Evolutionary conservation across 2,888 invertebrate species (phyloP).

Genomic region (Heteromurus nitidus): DNA sequence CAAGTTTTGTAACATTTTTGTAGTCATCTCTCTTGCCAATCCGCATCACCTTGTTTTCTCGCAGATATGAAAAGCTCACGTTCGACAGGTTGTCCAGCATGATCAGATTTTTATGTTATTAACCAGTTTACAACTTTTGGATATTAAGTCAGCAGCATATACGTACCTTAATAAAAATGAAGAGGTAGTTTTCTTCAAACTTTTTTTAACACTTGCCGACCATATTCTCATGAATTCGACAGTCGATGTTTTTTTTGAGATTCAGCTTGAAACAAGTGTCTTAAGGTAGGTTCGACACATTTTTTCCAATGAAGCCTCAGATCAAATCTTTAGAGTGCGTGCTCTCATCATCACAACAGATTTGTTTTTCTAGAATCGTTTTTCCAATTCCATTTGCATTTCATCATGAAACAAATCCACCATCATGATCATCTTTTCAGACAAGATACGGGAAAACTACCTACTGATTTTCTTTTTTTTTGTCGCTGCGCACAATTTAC

Average conservation of each 20-base stretch:
- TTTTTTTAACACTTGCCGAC: background rate
- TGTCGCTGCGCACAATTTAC: background rate
- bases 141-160: conserved; percentile 30
- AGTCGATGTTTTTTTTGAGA: too few species aligned
- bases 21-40: too few species aligned
- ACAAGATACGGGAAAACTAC: too few species aligned
- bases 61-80: too few species aligned
- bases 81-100: conserved; percentile 52
- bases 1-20: background rate
- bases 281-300: too few species aligned
- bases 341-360: conserved; percentile 49
- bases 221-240: too few species aligned
- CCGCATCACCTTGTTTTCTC: too few species aligned
- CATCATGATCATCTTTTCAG: conserved; percentile 34
- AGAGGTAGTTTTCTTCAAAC: conserved; percentile 11
- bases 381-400: conserved; percentile 51
- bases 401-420: conserved; percentile 50
- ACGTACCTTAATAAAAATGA: conserved; percentile 53
- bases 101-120: conserved; percentile 5
- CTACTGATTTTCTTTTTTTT: too few species aligned
- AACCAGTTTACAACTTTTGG: conserved; percentile 17
- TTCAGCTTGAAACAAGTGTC: too few species aligned
- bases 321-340: conserved; percentile 35
- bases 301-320: conserved; percentile 13
- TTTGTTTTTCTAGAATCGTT: conserved; percentile 1